Percentiles rank a stretch among this genome's conserved stretches.
phyloP scores from a whole-genome alignment of 2,113 vertebrate species.

The Notothenia rossii region DNA sequence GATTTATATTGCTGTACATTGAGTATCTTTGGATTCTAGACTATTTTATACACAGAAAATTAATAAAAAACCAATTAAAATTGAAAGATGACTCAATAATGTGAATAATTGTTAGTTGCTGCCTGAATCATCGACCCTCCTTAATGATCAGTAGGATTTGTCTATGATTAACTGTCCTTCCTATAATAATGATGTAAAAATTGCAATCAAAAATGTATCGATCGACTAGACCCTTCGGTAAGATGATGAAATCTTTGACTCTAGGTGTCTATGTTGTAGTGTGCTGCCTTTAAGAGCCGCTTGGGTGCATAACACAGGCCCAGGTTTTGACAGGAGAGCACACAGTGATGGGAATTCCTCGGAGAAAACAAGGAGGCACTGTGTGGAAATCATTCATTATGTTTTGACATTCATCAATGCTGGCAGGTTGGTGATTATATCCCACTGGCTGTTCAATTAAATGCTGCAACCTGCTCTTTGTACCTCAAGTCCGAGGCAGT shows the following conservation, averaged over 20 bases:
- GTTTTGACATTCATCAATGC: constrained; percentile 48
- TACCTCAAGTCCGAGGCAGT: constrained; percentile 39
- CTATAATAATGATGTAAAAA: background rate
- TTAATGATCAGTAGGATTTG: background rate
- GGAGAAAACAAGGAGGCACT: constrained; percentile 31
- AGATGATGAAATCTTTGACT: constrained; percentile 46
- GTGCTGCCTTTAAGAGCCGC: background rate
- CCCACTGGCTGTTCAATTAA: constrained; percentile 42
- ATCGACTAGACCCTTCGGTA: background rate
- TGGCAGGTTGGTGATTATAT: constrained; percentile 55
- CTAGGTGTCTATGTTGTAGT: constrained; percentile 9
- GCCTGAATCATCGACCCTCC: background rate
- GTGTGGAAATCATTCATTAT: constrained; percentile 43
- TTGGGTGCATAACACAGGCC: background rate
- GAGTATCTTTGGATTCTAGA: background rate
- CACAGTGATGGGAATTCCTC: constrained; percentile 34
- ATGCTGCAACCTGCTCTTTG: constrained; percentile 54
- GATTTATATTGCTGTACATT: background rate
- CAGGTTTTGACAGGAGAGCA: constrained; percentile 37
- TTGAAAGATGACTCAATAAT: background rate
- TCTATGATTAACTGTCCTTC: background rate
- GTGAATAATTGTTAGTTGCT: background rate
- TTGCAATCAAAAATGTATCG: background rate
- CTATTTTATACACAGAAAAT: background rate
- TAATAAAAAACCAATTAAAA: background rate